Conservation (phyloP, 53 echinoderm and acorn worm species). For the Temnopleurus reevesii region DNA sequence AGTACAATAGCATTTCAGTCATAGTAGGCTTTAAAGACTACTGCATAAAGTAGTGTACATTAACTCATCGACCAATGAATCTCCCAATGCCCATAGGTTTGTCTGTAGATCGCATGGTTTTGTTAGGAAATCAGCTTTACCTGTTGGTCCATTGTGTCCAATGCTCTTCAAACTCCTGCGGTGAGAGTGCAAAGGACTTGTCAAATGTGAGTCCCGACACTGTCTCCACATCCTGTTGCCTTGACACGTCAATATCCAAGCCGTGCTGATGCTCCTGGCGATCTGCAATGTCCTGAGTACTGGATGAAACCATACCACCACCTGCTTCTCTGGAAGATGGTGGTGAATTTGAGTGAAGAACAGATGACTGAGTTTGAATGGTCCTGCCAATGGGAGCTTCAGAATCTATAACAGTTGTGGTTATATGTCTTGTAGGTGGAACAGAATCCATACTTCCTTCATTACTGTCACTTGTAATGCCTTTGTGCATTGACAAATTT, state of each 20-base stretch:
- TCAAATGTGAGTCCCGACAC: neutral
- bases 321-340: neutral
- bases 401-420: neutral
- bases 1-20: too few species aligned
- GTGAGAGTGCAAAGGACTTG: constrained; percentile 40
- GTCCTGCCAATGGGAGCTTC: neutral
- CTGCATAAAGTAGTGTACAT: too few species aligned
- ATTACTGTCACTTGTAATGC: too few species aligned
- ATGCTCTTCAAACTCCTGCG: constrained; percentile 79
- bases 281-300: neutral
- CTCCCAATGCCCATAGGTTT: too few species aligned
- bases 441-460: neutral
- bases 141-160: constrained; percentile 72
- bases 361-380: neutral
- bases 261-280: neutral
- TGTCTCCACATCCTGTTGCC: neutral
- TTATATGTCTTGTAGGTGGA: neutral
- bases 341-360: neutral
- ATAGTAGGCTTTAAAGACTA: too few species aligned
- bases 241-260: neutral
- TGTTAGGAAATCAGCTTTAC: constrained; percentile 56
- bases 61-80: too few species aligned
- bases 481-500: neutral
- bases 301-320: neutral
- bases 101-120: too few species aligned